Evolutionary conservation across 2,113 vertebrate species (phyloP).

Genomic region (Rhagologus leucostigma): DNA sequence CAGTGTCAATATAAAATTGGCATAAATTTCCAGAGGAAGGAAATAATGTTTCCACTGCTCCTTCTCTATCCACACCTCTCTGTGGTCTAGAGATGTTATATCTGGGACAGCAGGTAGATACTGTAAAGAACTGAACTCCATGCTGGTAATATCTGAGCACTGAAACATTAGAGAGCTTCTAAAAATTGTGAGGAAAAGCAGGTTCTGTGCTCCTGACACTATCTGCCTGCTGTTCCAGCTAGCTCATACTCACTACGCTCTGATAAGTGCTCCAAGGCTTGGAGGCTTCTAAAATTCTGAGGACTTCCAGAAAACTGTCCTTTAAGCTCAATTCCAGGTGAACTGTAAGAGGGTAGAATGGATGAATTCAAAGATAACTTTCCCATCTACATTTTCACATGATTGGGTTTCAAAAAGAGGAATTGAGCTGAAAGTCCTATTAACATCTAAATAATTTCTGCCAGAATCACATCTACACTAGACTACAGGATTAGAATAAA

Average conservation of each 20-base stretch:
- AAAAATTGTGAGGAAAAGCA: background rate
- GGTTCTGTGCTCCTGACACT: background rate
- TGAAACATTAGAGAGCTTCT: background rate
- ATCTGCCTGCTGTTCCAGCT: background rate
- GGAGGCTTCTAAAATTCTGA: background rate
- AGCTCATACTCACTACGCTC: background rate
- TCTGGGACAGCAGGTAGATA: background rate
- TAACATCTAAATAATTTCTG: background rate
- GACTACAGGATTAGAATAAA: background rate
- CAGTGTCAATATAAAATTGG: background rate
- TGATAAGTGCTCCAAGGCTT: background rate
- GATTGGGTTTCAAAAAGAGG: background rate
- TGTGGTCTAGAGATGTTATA: background rate
- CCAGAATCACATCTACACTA: background rate
- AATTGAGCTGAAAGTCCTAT: background rate
- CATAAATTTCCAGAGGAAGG: background rate
- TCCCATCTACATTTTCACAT: background rate
- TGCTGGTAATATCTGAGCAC: background rate
- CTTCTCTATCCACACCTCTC: background rate
- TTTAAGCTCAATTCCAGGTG: background rate
- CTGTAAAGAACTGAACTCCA: background rate
- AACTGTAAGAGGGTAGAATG: background rate
- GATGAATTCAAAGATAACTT: background rate
- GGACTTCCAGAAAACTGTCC: background rate
- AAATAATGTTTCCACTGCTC: background rate